Evolutionary conservation across 2,888 invertebrate genomes (phyloP), one percentile per base, ranked within the genome.

Genomic region (Ennomos quercinarius): DNA sequence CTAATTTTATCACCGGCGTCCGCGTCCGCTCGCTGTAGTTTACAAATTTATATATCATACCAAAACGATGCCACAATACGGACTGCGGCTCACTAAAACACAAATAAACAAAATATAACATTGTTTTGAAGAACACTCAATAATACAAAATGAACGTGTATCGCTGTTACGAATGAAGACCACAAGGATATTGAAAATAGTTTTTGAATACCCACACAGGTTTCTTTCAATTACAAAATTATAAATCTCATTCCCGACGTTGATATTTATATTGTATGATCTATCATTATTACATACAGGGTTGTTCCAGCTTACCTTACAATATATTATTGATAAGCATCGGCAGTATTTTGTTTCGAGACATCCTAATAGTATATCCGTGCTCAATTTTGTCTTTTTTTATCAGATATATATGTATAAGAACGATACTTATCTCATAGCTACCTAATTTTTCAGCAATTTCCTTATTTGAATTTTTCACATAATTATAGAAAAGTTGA

Each of bases 91-190:
- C 78, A 80, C 81, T 81, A 80, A 81, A 81, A 71, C 78, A 78
- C 81, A 78, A 76, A 73, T 77, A 85, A 83, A 74, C 74, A 64
- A n/a, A 60, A 47, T 43, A 47, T 27, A 56, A 55, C 60, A 77
- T 74, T 74, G 69, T 71, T 74, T 80, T 73, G 71, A 81, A 77
- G 75, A 81, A 80, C 80, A 82, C 77, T 81, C 80, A 80, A 77
- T 74, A 80, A 77, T 81, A 82, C 74, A 68, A 86, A 88, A 81
- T 78, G 81, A 89, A 89, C 85, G 83, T 87, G 86, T 87, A 87
- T 88, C 88, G 88, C 88, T 88, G 90, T 88, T 87, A 84, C 83
- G 81, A 87, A 87, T 89, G 81, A 89, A 92, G 91, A 92, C 92
- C 92, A 92, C 92, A 92, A 88, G 92, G 92, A 92, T 91, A 88